A percentile compares a stretch with the other conserved stretches of the same genome.
Conservation (phyloP, 2,113 vertebrate genomes). For the Gadus chalcogrammus region DNA sequence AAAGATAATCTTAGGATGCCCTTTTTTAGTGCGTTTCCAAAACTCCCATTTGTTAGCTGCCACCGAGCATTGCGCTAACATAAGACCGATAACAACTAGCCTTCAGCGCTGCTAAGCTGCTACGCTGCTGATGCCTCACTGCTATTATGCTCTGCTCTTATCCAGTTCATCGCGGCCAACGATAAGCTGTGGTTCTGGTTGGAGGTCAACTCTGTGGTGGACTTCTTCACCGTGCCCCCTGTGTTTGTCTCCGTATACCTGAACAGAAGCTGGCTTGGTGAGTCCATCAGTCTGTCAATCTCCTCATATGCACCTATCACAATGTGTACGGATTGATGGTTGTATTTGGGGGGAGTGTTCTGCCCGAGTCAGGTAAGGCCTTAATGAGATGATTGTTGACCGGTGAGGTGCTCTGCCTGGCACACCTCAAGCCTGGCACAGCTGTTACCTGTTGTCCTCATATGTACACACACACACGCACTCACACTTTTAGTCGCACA, state of each 20-base stretch:
- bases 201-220: slow-evolving; percentile 98
- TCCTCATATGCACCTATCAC: not conserved
- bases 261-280: slow-evolving; percentile 99
- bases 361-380: too few relatives aligned
- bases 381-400: too few relatives aligned
- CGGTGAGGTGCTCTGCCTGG: too few relatives aligned
- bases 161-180: slow-evolving; percentile 97
- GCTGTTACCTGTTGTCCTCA: not conserved
- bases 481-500: slow-evolving; percentile 46
- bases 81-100: too few relatives aligned
- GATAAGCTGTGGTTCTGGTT: slow-evolving; percentile 99
- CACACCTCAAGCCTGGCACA: not conserved
- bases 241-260: slow-evolving; percentile 99
- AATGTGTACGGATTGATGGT: too few relatives aligned
- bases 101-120: too few relatives aligned
- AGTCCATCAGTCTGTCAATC: slow-evolving; percentile 59
- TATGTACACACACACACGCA: slow-evolving; percentile 11
- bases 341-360: too few relatives aligned
- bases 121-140: not conserved
- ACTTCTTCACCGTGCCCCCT: slow-evolving; percentile 99
- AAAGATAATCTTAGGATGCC: too few relatives aligned
- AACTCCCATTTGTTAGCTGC: too few relatives aligned
- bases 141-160: slow-evolving; percentile 18
- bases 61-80: too few relatives aligned
- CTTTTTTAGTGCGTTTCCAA: too few relatives aligned